Evolutionary conservation across 2,797 vertebrate genomes (phyloP).

Genomic region (Phoebastria nigripes): DNA sequence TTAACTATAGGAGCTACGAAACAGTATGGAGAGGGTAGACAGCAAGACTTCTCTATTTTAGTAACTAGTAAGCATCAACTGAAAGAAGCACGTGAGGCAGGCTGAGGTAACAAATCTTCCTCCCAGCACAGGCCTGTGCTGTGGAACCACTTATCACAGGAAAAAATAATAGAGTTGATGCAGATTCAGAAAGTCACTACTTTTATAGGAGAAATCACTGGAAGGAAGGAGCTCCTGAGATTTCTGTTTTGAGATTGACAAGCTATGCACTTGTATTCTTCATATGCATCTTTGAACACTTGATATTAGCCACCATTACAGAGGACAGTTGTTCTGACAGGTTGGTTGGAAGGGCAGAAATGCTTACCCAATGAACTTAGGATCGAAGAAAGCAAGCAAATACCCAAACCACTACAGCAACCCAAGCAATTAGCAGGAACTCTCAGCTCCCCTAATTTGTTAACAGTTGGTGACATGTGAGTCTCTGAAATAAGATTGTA

Average conservation of each 20-base stretch:
- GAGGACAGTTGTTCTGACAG: background rate
- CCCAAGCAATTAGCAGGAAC: background rate
- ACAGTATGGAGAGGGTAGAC: background rate
- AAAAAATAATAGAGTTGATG: background rate
- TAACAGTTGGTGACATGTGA: background rate
- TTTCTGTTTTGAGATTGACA: background rate
- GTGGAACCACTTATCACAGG: background rate
- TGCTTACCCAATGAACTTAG: background rate
- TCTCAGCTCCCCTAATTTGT: background rate
- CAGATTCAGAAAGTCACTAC: background rate
- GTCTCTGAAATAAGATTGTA: background rate
- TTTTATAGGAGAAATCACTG: background rate
- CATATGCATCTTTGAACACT: background rate
- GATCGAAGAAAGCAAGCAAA: background rate
- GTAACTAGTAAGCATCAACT: background rate
- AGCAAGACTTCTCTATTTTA: background rate
- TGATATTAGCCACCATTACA: background rate
- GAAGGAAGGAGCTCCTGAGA: background rate
- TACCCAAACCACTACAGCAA: background rate
- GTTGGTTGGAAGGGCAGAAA: background rate
- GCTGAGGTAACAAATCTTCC: background rate
- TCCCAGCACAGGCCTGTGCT: background rate
- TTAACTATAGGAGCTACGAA: background rate
- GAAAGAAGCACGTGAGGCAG: background rate
- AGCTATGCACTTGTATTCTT: background rate